Base-by-base conservation (phyloP, 2,888 invertebrate genomes). In the Coenonympha arcania region DNA sequence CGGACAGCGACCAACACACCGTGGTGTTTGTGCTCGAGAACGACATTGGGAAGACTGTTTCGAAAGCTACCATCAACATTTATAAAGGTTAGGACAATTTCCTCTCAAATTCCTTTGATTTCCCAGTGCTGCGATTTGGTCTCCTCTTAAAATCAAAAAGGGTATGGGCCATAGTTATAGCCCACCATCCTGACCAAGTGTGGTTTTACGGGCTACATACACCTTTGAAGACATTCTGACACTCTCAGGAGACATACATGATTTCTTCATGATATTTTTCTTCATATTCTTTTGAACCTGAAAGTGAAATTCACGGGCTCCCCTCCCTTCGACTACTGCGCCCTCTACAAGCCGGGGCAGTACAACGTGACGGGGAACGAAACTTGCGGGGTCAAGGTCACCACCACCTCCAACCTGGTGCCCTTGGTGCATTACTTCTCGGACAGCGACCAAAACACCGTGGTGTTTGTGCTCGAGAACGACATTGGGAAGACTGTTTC, bases 21-120 rank as follows among this genome's bases (percentile, higher is more conserved):
- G 89, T 95, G n/a, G 76, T 95, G 9, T 90, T 95, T 37, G 89
- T 95, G 30, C 87, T 96, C 18, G 88, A 89, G 51, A 96, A 96
- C 77, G 91, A 93, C 55, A 88, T 96, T 6, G 90, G 90, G 3
- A 90, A 88, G 62, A 84, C 86, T 34, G 88, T 93, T 4, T 90
- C 90, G 51, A 90, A 91, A 48, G 88, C 93, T 9, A 91, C 91
- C 8, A 90, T 96, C 34, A 94, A 92, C 69, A 91, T 95, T 68
- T 95, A 95, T 75, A 91, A 95, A 90, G 93, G 95, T 95, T 77
- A 18, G 15, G 26, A n/a, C n/a, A n/a, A n/a, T n/a, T n/a, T n/a
- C n/a, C n/a, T n/a, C n/a, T n/a, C n/a, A n/a, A n/a, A n/a, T n/a
- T n/a, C n/a, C n/a, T n/a, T n/a, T n/a, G n/a, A n/a, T n/a, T n/a